Base-by-base conservation (phyloP, 2,113 vertebrate species). In the Larimichthys crocea region DNA sequence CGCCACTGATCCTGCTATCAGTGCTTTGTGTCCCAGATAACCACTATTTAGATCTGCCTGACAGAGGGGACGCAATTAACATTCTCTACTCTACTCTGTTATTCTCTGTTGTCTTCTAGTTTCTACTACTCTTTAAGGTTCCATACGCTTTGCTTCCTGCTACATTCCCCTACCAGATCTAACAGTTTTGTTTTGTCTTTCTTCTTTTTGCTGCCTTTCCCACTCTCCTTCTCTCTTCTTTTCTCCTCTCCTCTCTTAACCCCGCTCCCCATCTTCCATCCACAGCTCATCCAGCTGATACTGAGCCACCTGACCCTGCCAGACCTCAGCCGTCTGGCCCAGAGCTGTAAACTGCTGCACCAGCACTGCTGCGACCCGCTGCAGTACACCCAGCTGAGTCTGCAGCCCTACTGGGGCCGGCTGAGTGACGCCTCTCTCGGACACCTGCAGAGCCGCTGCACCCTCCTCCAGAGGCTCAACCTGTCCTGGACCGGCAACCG, bases 401-500 rank as follows among this genome's bases (percentile, higher is more conserved):
- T 99, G 93, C 97, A 99, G 85, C 98, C 98, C 3, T 99, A 99
- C 92, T 99, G 98, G 98, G 95, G 96, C 61, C 95, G 94, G 77
- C 94, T 99, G 88, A 96, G 94, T 76, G 98, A 99, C 73, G 91
- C 95, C n/a, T 96, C 97, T 52, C 89, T 99, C 89, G 96, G 96
- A 87, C 95, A 97, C 90, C 96, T 99, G 78, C 96, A 98, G 94
- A 91, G 96, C 84, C 97, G 98, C 86, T 99, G 98, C 90, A 94
- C 96, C 69, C 97, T 98, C 20, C 94, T 99, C 91, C 98, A 99
- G 91, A 97, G 97, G 96, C 96, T 99, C 93, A 98, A 98, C 95
- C 96, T 99, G 86, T 99, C 98, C 91, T 99, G 98, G 98, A 98
- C 97, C 26, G 98, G 98, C 87, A 99, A 97, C 93, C 96, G 97